Conservation (phyloP, 2,888 invertebrate species). For the Pterobdella sp. region DNA sequence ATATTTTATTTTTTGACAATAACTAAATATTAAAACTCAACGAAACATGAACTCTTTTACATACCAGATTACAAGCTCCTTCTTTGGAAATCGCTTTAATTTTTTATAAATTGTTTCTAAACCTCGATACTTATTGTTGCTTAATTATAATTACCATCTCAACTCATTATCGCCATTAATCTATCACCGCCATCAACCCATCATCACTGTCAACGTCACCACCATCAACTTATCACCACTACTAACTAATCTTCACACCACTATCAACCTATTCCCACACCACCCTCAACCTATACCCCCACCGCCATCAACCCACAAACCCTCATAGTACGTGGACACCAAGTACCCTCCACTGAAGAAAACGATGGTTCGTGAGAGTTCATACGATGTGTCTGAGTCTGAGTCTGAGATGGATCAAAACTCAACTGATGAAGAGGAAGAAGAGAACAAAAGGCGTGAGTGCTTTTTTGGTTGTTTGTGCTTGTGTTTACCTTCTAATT, state of each 20-base stretch:
- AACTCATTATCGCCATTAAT: no score
- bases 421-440: conserved; percentile 34
- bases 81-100: no score
- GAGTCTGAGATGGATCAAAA: conserved; percentile 15
- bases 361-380: conserved; percentile 4
- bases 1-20: no score
- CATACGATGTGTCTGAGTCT: background rate
- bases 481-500: background rate
- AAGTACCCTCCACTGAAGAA: conserved; percentile 14
- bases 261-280: background rate
- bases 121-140: no score
- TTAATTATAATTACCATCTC: no score
- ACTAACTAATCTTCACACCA: background rate
- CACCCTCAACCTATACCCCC: background rate
- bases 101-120: no score
- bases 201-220: background rate
- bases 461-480: background rate
- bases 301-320: background rate
- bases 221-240: background rate
- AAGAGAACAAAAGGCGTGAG: conserved; percentile 29
- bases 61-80: no score
- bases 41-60: no score
- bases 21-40: no score
- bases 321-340: background rate
- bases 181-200: background rate